These are phyloP conservation scores for Hemistola chrysoprasaria DNA, from an alignment of 2,888 invertebrate species.

Conservation along the genomic window DNA sequence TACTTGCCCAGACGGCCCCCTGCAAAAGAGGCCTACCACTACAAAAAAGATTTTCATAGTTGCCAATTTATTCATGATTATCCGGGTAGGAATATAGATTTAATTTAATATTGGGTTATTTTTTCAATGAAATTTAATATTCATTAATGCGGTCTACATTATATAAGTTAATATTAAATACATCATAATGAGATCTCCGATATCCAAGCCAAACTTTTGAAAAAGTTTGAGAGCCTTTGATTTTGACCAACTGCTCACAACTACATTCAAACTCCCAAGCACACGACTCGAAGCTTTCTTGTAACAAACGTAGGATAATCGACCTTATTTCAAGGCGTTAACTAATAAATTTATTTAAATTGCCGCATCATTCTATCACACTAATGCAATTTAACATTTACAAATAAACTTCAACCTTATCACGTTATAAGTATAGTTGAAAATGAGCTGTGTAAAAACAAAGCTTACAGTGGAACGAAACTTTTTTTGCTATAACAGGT, in stretches of 20 bases:
- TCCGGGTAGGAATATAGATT: too few relatives aligned
- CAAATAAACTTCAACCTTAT: slow-evolving; percentile 32
- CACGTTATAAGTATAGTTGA: fast-evolving
- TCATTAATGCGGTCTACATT: too few relatives aligned
- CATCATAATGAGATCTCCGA: too few relatives aligned
- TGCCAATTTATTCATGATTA: too few relatives aligned
- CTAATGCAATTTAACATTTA: slow-evolving; percentile 48
- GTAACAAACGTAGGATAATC: slow-evolving; percentile 19
- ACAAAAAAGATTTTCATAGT: too few relatives aligned
- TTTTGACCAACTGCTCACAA: slow-evolving; percentile 71
- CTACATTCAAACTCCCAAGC: slow-evolving; percentile 55
- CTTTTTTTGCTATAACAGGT: slow-evolving; percentile 74
- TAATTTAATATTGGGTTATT: too few relatives aligned
- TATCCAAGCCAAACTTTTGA: slow-evolving; percentile 4
- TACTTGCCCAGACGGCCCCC: too few relatives aligned
- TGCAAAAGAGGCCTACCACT: too few relatives aligned
- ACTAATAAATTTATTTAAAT: slow-evolving; percentile 28
- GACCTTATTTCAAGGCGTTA: slow-evolving; percentile 15
- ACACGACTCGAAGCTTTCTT: slow-evolving; percentile 52
- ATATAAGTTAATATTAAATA: too few relatives aligned
- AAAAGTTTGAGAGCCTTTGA: slow-evolving; percentile 59
- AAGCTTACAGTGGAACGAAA: slow-evolving; percentile 50
- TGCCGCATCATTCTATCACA: slow-evolving; percentile 43
- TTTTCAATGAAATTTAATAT: too few relatives aligned
- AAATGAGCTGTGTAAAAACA: slow-evolving; percentile 21